phyloP scores from a whole-genome alignment of 2,888 invertebrate genomes.

The Apamea crenata region DNA sequence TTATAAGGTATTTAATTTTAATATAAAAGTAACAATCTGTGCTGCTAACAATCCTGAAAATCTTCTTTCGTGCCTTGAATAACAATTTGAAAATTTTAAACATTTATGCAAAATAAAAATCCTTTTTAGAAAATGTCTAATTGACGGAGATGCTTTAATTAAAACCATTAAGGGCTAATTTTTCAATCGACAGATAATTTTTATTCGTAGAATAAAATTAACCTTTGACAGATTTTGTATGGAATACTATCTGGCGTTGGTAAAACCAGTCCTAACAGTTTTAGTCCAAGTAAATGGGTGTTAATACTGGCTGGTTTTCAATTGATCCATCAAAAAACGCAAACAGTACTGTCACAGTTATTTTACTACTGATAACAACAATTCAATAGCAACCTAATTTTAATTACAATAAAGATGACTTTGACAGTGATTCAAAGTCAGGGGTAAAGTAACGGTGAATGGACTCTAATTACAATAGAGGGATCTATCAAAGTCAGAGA shows the following conservation, averaged over 20 bases:
- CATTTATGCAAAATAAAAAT: background rate
- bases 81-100: conserved; percentile 38
- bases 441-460: too few species aligned
- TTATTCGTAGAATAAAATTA: too few species aligned
- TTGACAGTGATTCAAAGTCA: too few species aligned
- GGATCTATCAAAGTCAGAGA: background rate
- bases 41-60: conserved; percentile 43
- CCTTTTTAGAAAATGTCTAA: background rate
- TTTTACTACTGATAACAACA: too few species aligned
- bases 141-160: background rate
- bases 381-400: too few species aligned
- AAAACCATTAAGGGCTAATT: background rate
- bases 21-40: conserved; percentile 42
- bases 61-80: conserved; percentile 50
- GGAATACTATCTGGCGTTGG: too few species aligned
- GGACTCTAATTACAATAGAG: background rate
- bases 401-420: too few species aligned
- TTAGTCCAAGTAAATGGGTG: background rate
- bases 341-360: background rate
- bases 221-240: too few species aligned
- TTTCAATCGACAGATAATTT: too few species aligned
- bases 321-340: background rate
- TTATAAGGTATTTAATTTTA: conserved; percentile 40
- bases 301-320: background rate
- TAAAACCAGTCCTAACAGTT: background rate